phyloP scores from a whole-genome alignment of 2,797 vertebrate species.

The Podarcis siculus region DNA sequence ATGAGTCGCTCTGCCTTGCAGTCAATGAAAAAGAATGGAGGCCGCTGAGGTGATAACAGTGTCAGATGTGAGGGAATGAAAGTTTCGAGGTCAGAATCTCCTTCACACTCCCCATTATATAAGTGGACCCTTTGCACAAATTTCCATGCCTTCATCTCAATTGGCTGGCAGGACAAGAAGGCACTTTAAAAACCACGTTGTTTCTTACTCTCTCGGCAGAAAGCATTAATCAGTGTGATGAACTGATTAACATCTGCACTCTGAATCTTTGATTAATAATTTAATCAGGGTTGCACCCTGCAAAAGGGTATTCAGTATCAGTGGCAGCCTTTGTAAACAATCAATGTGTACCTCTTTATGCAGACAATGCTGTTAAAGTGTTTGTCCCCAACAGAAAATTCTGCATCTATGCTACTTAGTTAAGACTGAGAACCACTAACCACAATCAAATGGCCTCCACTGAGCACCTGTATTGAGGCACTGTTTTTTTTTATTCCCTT shows the following conservation, averaged over 20 bases:
- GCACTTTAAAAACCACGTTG: not conserved
- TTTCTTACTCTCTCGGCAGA: not conserved
- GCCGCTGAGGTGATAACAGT: not conserved
- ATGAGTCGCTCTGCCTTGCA: not conserved
- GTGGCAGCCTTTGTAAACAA: constrained; percentile 21
- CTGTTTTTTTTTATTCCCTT: not conserved
- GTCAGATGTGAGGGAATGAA: not conserved
- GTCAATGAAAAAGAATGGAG: not conserved
- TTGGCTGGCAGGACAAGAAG: constrained; percentile 3
- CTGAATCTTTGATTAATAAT: constrained; percentile 39
- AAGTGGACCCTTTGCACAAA: not conserved
- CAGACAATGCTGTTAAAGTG: constrained; percentile 7
- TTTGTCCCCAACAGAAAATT: constrained; percentile 13
- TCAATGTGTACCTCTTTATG: not conserved
- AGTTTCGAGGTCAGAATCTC: not conserved
- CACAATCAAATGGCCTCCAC: not conserved
- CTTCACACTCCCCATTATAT: not conserved
- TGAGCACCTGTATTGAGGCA: not conserved
- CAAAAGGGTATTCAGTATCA: not conserved
- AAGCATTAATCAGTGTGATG: constrained; percentile 30
- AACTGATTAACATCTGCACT: constrained; percentile 34
- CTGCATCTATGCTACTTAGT: not conserved
- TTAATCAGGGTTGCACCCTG: constrained; percentile 24
- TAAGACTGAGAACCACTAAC: not conserved
- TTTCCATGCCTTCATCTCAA: not conserved